phyloP scores from a whole-genome alignment of 2,888 invertebrate species.

The Pantelozetes paolii region DNA sequence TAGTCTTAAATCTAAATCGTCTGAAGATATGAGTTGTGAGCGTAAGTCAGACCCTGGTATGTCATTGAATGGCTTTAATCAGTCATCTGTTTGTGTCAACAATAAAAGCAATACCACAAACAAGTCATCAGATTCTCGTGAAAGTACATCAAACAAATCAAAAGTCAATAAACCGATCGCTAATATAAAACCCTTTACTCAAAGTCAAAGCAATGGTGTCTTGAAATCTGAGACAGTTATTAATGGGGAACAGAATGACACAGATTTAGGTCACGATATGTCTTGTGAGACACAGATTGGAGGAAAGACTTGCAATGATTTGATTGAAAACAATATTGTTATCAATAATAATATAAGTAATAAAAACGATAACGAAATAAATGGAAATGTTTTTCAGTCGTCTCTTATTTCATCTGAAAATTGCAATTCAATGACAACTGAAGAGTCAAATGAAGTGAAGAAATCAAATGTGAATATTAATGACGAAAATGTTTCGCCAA shows the following conservation, averaged over 20 bases:
- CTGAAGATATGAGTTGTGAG: background rate
- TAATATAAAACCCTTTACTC: conserved; percentile 38
- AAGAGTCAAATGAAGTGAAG: conserved; percentile 10
- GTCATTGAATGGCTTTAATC: background rate
- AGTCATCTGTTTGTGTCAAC: background rate
- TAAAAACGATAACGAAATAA: conserved; percentile 10
- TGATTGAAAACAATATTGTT: background rate
- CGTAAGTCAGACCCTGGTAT: background rate
- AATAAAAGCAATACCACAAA: background rate
- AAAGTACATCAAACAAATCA: background rate
- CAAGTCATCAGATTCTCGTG: background rate
- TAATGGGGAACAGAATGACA: background rate
- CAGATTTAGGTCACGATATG: conserved; percentile 16
- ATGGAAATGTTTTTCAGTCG: background rate
- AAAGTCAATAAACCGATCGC: conserved; percentile 39
- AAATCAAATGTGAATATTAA: background rate
- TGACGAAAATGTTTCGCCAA: conserved; percentile 34
- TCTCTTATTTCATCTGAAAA: background rate
- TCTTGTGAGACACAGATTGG: background rate
- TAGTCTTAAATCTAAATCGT: background rate
- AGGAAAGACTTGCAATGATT: background rate
- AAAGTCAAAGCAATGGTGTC: conserved; percentile 5
- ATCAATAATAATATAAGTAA: conserved; percentile 37
- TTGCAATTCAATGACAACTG: background rate
- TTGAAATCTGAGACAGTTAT: background rate